Conservation (phyloP, 1,140 invertebrate genomes). For the Psilanteris sp. region DNA sequence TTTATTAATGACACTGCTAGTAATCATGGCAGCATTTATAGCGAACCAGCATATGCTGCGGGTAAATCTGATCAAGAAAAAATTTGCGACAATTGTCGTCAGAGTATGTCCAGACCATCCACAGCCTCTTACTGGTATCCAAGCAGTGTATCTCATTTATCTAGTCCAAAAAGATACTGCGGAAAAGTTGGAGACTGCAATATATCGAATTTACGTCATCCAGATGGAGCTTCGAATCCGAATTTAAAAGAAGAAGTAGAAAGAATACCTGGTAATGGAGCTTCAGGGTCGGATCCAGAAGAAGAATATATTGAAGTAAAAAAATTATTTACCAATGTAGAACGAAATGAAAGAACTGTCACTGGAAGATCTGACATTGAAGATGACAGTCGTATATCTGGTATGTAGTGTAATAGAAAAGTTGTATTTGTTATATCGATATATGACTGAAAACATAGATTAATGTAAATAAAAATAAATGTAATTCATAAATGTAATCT, state of each 20-base stretch:
- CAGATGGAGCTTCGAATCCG: conserved; percentile 94
- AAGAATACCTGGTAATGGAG: conserved; percentile 85
- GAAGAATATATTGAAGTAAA: conserved; percentile 82
- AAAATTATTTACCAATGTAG: conserved; percentile 80
- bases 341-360: conserved; percentile 76
- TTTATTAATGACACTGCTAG: conserved; percentile 83
- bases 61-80: conserved; percentile 84
- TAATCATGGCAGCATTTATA: conserved; percentile 88
- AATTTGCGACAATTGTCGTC: conserved; percentile 87
- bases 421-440: no score
- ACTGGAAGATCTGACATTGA: conserved; percentile 80
- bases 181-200: conserved; percentile 80
- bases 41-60: conserved; percentile 88
- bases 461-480: no score
- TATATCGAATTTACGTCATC: conserved; percentile 89
- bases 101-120: conserved; percentile 85
- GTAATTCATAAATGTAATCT: no score
- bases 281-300: conserved; percentile 82
- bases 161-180: conserved; percentile 76
- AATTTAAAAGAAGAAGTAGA: conserved; percentile 87
- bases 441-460: no score
- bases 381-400: conserved; percentile 78
- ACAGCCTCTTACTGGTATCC: conserved; percentile 83
- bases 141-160: conserved; percentile 78
- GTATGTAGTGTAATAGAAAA: conserved; percentile 61